A percentile compares a stretch with the other conserved stretches of the same genome.
These are phyloP conservation scores for Stegodyphus mimosarum DNA, from an alignment of 1,140 invertebrate genomes.

Conservation along the genomic window DNA sequence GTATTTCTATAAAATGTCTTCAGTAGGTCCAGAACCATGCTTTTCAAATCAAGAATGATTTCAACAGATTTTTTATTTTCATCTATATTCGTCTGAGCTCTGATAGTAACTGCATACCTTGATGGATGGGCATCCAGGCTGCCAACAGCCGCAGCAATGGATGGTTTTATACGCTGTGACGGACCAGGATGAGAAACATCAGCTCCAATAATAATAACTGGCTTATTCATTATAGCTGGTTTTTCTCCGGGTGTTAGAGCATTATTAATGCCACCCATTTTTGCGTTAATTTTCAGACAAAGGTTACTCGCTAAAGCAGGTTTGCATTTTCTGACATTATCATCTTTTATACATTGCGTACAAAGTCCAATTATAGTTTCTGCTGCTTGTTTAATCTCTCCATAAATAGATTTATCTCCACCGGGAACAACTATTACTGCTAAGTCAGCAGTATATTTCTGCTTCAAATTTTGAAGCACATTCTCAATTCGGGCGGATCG, in stretches of 20 bases:
- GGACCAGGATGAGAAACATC: constrained; percentile 86
- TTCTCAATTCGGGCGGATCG: not conserved
- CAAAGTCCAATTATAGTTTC: constrained; percentile 80
- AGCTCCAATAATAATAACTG: constrained; percentile 82
- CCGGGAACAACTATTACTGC: constrained; percentile 34
- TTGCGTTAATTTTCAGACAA: constrained; percentile 85
- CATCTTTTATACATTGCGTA: constrained; percentile 83
- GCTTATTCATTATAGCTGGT: constrained; percentile 66
- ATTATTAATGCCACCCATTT: constrained; percentile 83
- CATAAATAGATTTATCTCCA: constrained; percentile 60
- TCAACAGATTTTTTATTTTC: constrained; percentile 53
- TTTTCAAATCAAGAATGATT: constrained; percentile 73
- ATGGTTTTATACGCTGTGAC: constrained; percentile 69
- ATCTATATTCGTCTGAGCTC: constrained; percentile 58
- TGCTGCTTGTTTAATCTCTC: constrained; percentile 78
- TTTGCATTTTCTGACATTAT: constrained; percentile 69
- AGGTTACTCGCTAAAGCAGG: constrained; percentile 77
- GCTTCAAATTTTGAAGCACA: constrained; percentile 1
- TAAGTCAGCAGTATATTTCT: constrained; percentile 1
- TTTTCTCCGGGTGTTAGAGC: constrained; percentile 17
- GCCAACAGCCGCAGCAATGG: constrained; percentile 80
- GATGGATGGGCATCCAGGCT: constrained; percentile 59
- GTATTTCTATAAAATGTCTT: constrained; percentile 61
- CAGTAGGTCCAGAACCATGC: constrained; percentile 76
- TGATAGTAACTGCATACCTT: constrained; percentile 58